A percentile compares a stretch with the other conserved stretches of the same genome.
These are phyloP conservation scores for Diploptera punctata DNA, from an alignment of 2,888 invertebrate genomes.

Conservation along the genomic window DNA sequence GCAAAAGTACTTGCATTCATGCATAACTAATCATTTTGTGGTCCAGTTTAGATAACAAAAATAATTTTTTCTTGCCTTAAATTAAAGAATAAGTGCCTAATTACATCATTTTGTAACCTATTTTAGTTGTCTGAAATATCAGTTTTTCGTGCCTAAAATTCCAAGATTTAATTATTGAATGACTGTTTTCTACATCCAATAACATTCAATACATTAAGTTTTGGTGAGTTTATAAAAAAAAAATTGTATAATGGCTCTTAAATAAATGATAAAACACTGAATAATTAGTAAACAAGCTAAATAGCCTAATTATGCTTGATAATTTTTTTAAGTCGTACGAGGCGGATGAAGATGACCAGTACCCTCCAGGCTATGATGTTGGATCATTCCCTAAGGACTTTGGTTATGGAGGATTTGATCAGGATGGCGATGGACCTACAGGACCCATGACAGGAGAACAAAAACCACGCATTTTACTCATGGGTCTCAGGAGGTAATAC, in stretches of 20 bases:
- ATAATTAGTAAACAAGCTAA: too few species aligned
- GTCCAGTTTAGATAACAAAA: neutral
- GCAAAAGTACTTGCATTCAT: neutral
- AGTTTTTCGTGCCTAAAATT: too few species aligned
- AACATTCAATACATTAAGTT: too few species aligned
- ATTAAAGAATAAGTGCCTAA: neutral
- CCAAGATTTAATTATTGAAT: too few species aligned
- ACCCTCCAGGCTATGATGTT: constrained; percentile 59
- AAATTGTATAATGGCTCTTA: too few species aligned
- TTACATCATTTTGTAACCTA: neutral
- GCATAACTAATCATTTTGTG: neutral
- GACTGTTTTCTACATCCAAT: too few species aligned
- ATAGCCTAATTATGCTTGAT: too few species aligned
- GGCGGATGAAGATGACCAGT: constrained; percentile 58
- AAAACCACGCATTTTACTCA: constrained; percentile 91
- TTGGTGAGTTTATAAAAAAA: too few species aligned
- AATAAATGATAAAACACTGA: too few species aligned
- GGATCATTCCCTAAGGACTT: constrained; percentile 90
- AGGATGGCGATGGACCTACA: constrained; percentile 71
- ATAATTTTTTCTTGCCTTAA: neutral
- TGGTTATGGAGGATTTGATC: constrained; percentile 89
- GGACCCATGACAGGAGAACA: constrained; percentile 67
- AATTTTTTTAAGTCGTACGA: constrained; percentile 51
- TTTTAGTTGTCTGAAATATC: neutral
- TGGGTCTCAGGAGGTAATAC: constrained; percentile 94